Evolutionary conservation across 2,113 vertebrate genomes (phyloP), one percentile per base, ranked within the genome.

Genomic region (Hipposideros armiger): DNA sequence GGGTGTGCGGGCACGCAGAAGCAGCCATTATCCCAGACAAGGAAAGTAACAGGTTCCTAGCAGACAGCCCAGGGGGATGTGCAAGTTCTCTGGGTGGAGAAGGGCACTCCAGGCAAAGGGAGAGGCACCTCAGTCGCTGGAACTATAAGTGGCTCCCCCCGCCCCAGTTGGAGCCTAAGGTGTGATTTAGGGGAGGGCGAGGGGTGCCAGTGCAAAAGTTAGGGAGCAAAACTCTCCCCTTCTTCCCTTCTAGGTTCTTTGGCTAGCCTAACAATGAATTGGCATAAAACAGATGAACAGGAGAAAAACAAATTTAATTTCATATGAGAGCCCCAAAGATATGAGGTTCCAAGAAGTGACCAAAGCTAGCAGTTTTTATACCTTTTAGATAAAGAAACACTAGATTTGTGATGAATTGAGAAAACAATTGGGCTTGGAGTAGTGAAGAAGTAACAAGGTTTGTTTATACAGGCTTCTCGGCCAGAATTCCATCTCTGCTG

Each of bases 41-140:
- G 67, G 40, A 81, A 74, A 32, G 67, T 15, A 4, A 4, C n/a
- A 24, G n/a, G 60, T 7, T 32, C 52, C 3, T 20, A 15, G 76
- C 28, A 47, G 22, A n/a, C 0, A 0, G 3, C 19, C 8, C 19
- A 13, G 19, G 10, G 11, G 64, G 7, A 5, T 47, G 36, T 22
- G 8, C 6, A 8, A 19, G 28, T 5, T 56, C 11, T 72, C 4
- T 30, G 54, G 17, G 47, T 36, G 22, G 26, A 20, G 11, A 42
- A 47, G n/a, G 20, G 4, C 2, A 3, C 11, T 24, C 36, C 22
- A 45, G 54, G 52, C 36, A 40, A 66, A 47, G 20, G 42, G 15
- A 17, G 3, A 0, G 11, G 62, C 45, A 24, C 32, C 15, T 81
- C 62, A 47, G 76, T 42, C 58, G 58, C 36, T 11, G 1, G 7